Conservation (phyloP, 2,888 invertebrate species). For the Cephus spinipes region DNA sequence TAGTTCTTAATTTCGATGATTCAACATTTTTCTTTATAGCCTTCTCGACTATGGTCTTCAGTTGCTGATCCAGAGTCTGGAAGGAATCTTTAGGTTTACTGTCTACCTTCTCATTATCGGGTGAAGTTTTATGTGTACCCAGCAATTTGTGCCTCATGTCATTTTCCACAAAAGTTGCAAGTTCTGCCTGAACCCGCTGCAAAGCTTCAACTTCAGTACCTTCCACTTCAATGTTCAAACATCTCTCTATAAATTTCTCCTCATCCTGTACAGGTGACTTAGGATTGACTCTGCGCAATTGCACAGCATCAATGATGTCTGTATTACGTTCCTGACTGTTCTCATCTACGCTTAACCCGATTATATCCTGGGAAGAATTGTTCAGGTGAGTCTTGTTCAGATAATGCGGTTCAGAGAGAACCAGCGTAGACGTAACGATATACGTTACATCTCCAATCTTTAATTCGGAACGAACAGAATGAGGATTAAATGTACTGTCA, state of each 20-base stretch:
- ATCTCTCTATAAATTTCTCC: constrained; percentile 49
- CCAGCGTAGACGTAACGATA: constrained; percentile 55
- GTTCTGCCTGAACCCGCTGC: constrained; percentile 51
- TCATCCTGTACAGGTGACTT: constrained; percentile 26
- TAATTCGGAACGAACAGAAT: constrained; percentile 50
- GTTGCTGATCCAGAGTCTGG: constrained; percentile 49
- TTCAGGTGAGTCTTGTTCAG: constrained; percentile 26
- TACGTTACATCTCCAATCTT: constrained; percentile 54
- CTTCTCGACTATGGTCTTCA: constrained; percentile 56
- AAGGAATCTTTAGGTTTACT: constrained; percentile 36
- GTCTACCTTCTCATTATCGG: constrained; percentile 1
- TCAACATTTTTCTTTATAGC: constrained; percentile 57
- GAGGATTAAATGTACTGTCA: constrained; percentile 35
- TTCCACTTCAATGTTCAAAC: constrained; percentile 60
- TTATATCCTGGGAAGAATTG: constrained; percentile 23
- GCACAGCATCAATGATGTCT: constrained; percentile 59
- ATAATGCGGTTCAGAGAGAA: constrained; percentile 40
- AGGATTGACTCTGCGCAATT: constrained; percentile 52
- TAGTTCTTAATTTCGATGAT: constrained; percentile 30
- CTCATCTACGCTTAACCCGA: constrained; percentile 34
- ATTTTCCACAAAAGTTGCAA: constrained; percentile 54
- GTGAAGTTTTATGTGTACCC: background rate
- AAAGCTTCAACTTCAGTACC: constrained; percentile 53
- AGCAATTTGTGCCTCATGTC: constrained; percentile 47
- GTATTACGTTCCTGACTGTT: constrained; percentile 50